Evolutionary conservation across 2,888 invertebrate species (phyloP), one percentile per base, ranked within the genome.

Genomic region (Caenorhabditis macrosperma): DNA sequence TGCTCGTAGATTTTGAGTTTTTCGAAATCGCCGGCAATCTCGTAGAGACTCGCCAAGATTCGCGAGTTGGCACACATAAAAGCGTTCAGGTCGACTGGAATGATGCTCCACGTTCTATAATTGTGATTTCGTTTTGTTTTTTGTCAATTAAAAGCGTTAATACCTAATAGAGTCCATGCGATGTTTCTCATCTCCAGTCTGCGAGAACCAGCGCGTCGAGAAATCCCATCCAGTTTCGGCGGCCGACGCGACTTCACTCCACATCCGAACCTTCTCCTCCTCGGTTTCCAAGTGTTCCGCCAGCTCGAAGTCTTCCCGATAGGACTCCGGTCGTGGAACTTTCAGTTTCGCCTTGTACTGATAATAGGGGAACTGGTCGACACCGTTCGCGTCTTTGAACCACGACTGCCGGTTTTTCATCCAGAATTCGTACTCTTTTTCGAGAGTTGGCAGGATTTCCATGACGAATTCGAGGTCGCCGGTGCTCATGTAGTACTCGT

Each of bases 181-280:
- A 68, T 88, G 88, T 61, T 78, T 76, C 33, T 67, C 63, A 26
- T 85, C 84, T 22, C 90, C 90, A 26, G 85, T 64, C 38, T 90
- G 87, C n/a, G 94, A 94, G 90, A 95, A 95, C 97, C 97, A 97
- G 60, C 97, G 93, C 1, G 89, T 90, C 52, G 87, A 95, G 91
- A 96, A 97, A 91, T 97, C 97, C 96, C 96, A 96, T 2, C 97
- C 97, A 0, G 96, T 96, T 91, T 97, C 97, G 0, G 96, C 96
- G 0, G 89, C 90, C 22, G 88, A 85, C 12, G 89, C 89, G 10
- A 90, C 84, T 79, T 90, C 86, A 26, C 88, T 88, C 90, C 90
- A 90, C 60, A 89, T 79, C 35, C 78, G 72, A 9, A 85, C 71
- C 28, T 82, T 81, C 52, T 85, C 84, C 2, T 77, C 85, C 15